Evolutionary conservation across 2,113 vertebrate species (phyloP), one percentile per base, ranked within the genome.

Genomic region (Climacteris rufus): DNA sequence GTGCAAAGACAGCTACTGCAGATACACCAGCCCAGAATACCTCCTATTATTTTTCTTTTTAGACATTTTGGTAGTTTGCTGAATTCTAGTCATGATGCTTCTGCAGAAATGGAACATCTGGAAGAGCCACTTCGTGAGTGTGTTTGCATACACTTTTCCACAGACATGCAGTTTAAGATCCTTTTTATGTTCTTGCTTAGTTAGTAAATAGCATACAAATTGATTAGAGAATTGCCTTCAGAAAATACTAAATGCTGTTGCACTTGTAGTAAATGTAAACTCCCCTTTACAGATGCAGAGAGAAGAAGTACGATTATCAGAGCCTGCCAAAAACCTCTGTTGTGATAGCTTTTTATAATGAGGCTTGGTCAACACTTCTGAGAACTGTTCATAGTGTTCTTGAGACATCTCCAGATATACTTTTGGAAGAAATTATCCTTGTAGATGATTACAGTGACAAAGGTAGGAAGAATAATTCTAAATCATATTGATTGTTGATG

Each of bases 311-410:
- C 10, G 97, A 99, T 96, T 99, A 99, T 95, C 94, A 95, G 6
- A 98, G 74, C 7, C 90, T 99, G 93, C 99, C 99, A 0, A 98
- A 98, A 12, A 99, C 99, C 5, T 99, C 99, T 1, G 98, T 99
- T 89, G 92, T 99, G 79, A 99, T 99, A 74, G 98, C 99, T 15
- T 99, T 99, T 98, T 99, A 99, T 98, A 99, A 99, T 13, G 99
- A 99, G 96, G 99, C 99, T 88, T 99, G 99, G 99, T 99, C 99
- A 80, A 99, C 99, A 0, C 98, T 99, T 90, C 97, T 99, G 83
- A 97, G 99, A 92, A 99, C 99, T 5, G 98, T 99, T 64, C 99
- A 99, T 90, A 99, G 99, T 35, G 99, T 99, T 88, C 98, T 99
- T 42, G 99, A 99, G 98, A 99, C 99, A 1, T 99, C 99, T 37